Conservation (phyloP, 2,888 invertebrate species). For the Bruchidius siliquastri region DNA sequence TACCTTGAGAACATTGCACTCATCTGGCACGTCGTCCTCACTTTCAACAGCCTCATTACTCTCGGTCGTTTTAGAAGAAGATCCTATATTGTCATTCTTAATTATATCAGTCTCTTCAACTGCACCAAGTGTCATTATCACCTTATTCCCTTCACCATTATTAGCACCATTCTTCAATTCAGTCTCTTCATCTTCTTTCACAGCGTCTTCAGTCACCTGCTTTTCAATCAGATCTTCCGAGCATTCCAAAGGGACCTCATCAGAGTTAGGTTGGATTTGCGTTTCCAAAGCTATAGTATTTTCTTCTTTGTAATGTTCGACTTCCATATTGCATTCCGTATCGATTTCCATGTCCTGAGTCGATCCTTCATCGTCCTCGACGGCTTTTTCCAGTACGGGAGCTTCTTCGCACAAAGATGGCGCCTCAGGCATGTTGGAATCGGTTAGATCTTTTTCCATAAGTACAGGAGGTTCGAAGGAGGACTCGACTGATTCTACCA, state of each 20-base stretch:
- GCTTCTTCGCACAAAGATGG: neutral
- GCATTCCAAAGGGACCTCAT: neutral
- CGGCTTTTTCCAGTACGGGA: neutral
- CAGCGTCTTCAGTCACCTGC: neutral
- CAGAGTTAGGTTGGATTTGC: neutral
- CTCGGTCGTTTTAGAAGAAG: neutral
- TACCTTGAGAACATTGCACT: constrained; percentile 63
- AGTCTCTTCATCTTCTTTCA: neutral
- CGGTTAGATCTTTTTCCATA: neutral
- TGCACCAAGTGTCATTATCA: constrained; percentile 2
- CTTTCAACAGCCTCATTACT: neutral
- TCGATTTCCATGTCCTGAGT: constrained; percentile 6
- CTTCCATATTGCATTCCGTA: constrained; percentile 11
- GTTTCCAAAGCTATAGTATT: neutral
- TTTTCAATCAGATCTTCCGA: neutral
- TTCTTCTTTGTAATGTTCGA: constrained; percentile 7
- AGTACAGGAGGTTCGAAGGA: neutral
- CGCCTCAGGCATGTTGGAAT: neutral
- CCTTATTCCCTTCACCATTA: neutral
- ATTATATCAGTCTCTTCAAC: neutral
- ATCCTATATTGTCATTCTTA: neutral
- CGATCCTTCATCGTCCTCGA: constrained; percentile 1
- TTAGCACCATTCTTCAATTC: constrained; percentile 1
- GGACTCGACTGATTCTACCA: neutral
- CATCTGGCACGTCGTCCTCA: constrained; percentile 38